These are phyloP conservation scores for Coelogynopora nodosa DNA, from an alignment of 2,888 invertebrate species.

Conservation along the genomic window DNA sequence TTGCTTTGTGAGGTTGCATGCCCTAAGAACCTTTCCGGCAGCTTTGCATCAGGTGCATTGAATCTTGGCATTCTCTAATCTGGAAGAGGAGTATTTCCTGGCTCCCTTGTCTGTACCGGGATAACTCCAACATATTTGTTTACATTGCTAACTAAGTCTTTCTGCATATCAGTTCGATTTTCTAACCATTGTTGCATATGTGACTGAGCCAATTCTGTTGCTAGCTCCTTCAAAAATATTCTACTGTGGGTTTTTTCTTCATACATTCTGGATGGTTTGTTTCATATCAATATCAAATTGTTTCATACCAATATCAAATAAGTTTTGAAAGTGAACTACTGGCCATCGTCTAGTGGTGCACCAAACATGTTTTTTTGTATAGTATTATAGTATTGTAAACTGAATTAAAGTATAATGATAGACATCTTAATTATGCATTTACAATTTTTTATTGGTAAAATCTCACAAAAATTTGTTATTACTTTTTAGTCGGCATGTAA, in stretches of 20 bases:
- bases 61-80: neutral
- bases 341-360: neutral
- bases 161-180: too few relatives aligned
- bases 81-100: neutral
- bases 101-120: neutral
- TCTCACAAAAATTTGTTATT: too few relatives aligned
- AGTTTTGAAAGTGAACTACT: neutral
- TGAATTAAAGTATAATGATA: too few relatives aligned
- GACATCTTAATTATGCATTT: too few relatives aligned
- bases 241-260: neutral
- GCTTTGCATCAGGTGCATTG: too few relatives aligned
- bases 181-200: neutral
- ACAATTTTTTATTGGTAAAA: too few relatives aligned
- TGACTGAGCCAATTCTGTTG: too few relatives aligned
- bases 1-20: too few relatives aligned
- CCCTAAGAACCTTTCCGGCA: neutral
- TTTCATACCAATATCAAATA: neutral
- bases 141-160: neutral
- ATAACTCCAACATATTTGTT: neutral
- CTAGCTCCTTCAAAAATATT: neutral
- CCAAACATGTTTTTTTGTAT: too few relatives aligned
- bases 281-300: neutral
- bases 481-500: too few relatives aligned
- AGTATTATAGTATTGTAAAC: too few relatives aligned
- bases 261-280: neutral